Evolutionary conservation across 2,888 invertebrate species (phyloP), one percentile per base, ranked within the genome.

Genomic region (Osedax frankpressi): DNA sequence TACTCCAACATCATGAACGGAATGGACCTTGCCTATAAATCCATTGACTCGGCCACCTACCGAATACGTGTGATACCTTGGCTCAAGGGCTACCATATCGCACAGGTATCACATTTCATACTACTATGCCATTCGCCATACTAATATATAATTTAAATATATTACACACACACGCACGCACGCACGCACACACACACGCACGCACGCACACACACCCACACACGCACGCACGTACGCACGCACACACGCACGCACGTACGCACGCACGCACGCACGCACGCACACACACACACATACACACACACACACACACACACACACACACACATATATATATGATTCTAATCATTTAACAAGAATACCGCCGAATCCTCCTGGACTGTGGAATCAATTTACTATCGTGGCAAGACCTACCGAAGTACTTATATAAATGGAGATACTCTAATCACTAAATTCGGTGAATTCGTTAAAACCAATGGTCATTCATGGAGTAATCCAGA

Each of bases 1-100:
- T 69, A 28, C 69, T 69, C 69, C 11, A 69, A 69, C 28, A 69
- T 69, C 26, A 69, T 69, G 69, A 69, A 69, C 69, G 69, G 69
- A 30, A 69, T 69, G n/a, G 69, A 69, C 69, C 26, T 69, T 11
- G 69, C n/a, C 2, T 69, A 28, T 29, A 69, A 65, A 24, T 14
- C 65, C 14, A 65, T 65, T 2, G 65, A 65, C 65, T 1, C 65
- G 11, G 65, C n/a, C 24, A 30, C 69, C n/a, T 29, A 28, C 28
- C 28, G 69, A 28, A 28, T 69, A 14, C 25, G 25, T 25, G 29
- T 69, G 11, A 69, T 29, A 1, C 69, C 69, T 14, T 69, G 69
- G 69, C 28, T 69, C 14, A 28, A 26, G 28, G 69, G 69, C 19
- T 69, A 69, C 28, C 28, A 69, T n/a, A 28, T 69, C 30, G 69